These are phyloP conservation scores for Odontocerum albicorne DNA, from an alignment of 2,888 invertebrate genomes.

Conservation along the genomic window DNA sequence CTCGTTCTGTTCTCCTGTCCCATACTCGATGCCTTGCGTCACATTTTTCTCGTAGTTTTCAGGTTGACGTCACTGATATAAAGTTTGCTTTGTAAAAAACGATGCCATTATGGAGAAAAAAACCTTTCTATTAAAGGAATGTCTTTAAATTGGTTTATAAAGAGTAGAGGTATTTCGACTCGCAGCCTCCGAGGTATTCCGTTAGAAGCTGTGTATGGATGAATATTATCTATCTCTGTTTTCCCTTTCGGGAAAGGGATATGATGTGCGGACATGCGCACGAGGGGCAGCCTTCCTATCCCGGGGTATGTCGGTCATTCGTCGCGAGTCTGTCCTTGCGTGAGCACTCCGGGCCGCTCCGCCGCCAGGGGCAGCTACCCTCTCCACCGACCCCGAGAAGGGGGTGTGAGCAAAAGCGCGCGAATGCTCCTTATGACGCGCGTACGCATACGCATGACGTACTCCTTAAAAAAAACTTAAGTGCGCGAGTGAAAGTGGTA, in stretches of 20 bases:
- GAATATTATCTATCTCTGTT: constrained; percentile 13
- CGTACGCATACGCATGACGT: no score
- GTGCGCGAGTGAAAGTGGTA: constrained; percentile 18
- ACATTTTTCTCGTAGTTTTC: constrained; percentile 13
- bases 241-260: not conserved
- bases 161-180: no score
- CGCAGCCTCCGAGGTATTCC: not conserved
- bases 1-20: constrained; percentile 24
- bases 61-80: constrained; percentile 13
- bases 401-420: constrained; percentile 21
- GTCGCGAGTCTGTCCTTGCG: constrained; percentile 33
- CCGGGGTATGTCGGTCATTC: constrained; percentile 33
- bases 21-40: constrained; percentile 13
- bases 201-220: not conserved
- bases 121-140: no score
- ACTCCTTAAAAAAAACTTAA: no score
- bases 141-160: no score
- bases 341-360: constrained; percentile 23
- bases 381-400: constrained; percentile 4
- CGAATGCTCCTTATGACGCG: constrained; percentile 7
- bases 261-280: constrained; percentile 26
- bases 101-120: not conserved
- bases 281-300: constrained; percentile 22
- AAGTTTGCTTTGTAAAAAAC: not conserved
- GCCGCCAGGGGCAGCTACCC: constrained; percentile 12